Base-by-base conservation (phyloP, 37 sponge, comb jelly and placozoan genomes). In the Oscarella lobularis region DNA sequence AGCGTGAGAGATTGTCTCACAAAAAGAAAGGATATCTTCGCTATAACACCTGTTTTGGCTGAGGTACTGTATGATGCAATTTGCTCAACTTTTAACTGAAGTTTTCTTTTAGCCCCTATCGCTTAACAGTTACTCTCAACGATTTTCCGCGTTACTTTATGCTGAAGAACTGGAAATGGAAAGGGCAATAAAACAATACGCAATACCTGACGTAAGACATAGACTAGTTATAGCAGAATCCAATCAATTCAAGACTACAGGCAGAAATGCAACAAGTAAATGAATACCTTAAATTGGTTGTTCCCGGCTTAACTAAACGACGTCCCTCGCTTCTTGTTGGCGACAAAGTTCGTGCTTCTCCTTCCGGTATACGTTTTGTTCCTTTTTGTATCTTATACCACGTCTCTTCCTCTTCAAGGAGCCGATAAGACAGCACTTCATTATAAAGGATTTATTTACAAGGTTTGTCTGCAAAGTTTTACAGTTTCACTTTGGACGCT, bases 251-350 rank as follows among this genome's bases (percentile, higher is more conserved):
- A n/a, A n/a, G n/a, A n/a, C n/a, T n/a, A 3, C 38, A 88, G 74
- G 85, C 77, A 2, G 36, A 39, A 9, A 33, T 89, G 74, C 33
- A 38, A 38, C 66, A 39, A 39, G 37, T 78, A 55, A 87, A 87
- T 32, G 74, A 35, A 27, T 90, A 83, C 76, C 39, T 90, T 40
- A 41, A 74, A 35, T 84, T 90, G 3, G 41, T 37, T 33, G 90
- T 90, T 37, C 90, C 90, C 38, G 86, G 81, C 0, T 67, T 90
- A 33, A 82, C 81, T 33, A 84, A 90, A 39, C 81, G 87, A 0
- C 67, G 84, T 0, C 87, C 81, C 0, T 80, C 83, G 31, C 40
- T 90, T 2, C 60, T 90, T 39, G 67, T 85, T 2, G 90, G 90
- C 37, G 83, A 90, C 66, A 81, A 66, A 41, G 82, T 86, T 37